phyloP scores from a whole-genome alignment of 2,888 invertebrate species.

The Eucera pruinosa region DNA sequence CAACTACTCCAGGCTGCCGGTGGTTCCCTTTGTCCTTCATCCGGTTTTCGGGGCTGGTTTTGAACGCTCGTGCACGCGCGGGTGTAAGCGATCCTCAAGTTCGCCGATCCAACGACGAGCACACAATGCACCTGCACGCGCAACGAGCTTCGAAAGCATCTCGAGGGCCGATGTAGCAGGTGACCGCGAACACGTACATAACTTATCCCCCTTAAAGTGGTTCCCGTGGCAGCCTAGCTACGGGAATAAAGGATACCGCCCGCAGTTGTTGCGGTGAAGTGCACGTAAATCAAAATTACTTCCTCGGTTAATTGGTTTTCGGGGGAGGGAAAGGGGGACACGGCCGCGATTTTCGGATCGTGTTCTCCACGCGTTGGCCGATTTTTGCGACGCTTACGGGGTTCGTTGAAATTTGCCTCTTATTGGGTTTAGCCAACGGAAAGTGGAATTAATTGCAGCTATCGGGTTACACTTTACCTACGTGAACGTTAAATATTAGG shows the following conservation, averaged over 20 bases:
- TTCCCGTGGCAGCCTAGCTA: slow-evolving; percentile 47
- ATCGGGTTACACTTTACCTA: too few relatives aligned
- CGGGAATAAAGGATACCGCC: slow-evolving; percentile 64
- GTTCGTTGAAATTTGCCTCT: too few relatives aligned
- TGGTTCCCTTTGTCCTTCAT: slow-evolving; percentile 40
- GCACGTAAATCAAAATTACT: slow-evolving; percentile 53
- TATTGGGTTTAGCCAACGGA: too few relatives aligned
- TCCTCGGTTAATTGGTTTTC: slow-evolving; percentile 47
- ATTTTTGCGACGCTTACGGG: background rate
- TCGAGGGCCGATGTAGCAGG: slow-evolving; percentile 66
- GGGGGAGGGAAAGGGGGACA: too few relatives aligned
- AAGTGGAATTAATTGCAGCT: too few relatives aligned
- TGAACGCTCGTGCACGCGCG: slow-evolving; percentile 24
- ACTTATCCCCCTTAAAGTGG: slow-evolving; percentile 67
- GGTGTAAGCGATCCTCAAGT: slow-evolving; percentile 56
- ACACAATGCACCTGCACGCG: slow-evolving; percentile 69
- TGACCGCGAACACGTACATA: slow-evolving; percentile 68
- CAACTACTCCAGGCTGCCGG: slow-evolving; percentile 2
- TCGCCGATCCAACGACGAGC: slow-evolving; percentile 47
- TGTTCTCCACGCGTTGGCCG: background rate
- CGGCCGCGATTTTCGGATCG: slow-evolving; percentile 1
- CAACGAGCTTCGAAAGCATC: slow-evolving; percentile 59
- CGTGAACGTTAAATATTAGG: too few relatives aligned
- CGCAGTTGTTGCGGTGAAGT: slow-evolving; percentile 22
- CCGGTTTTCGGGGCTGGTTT: slow-evolving; percentile 27